Percentiles rank a stretch among this genome's conserved stretches.
phyloP scores from a whole-genome alignment of 53 echinoderm and acorn worm species.

The Arbacia lixula region DNA sequence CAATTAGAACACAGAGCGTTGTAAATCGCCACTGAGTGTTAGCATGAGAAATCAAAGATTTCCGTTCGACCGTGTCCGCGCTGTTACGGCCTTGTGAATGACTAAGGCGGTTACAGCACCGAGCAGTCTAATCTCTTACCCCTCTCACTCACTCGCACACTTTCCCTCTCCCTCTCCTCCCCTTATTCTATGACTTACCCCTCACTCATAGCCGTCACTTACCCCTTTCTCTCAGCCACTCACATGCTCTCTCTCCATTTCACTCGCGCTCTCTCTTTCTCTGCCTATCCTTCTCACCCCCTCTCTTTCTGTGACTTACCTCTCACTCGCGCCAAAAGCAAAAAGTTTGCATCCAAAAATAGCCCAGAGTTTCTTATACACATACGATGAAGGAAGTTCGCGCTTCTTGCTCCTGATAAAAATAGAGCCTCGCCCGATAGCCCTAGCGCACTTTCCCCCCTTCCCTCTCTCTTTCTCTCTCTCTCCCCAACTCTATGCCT shows the following conservation, averaged over 20 bases:
- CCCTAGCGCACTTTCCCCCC: slow-evolving; percentile 22
- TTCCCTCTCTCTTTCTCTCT: no score
- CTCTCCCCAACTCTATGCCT: no score
- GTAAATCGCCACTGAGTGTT: slow-evolving; percentile 34
- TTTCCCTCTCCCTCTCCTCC: no score
- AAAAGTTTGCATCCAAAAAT: slow-evolving; percentile 40
- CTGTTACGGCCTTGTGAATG: slow-evolving; percentile 1
- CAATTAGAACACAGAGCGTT: background rate
- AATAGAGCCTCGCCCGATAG: slow-evolving; percentile 35
- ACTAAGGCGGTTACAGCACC: no score
- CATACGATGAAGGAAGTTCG: slow-evolving; percentile 24
- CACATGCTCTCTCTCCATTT: background rate
- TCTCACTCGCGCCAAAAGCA: background rate
- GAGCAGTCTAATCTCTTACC: no score
- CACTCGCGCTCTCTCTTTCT: no score
- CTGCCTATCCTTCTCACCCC: no score
- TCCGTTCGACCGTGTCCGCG: slow-evolving; percentile 22
- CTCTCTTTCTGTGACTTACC: no score
- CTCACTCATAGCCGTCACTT: no score
- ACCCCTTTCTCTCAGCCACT: no score
- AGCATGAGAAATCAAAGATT: slow-evolving; percentile 43
- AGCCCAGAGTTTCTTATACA: slow-evolving; percentile 25
- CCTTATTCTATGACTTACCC: no score
- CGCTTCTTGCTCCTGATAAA: slow-evolving; percentile 10
- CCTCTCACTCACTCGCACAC: no score